Conservation (phyloP, 2,888 invertebrate genomes). For the Papilio elwesi region DNA sequence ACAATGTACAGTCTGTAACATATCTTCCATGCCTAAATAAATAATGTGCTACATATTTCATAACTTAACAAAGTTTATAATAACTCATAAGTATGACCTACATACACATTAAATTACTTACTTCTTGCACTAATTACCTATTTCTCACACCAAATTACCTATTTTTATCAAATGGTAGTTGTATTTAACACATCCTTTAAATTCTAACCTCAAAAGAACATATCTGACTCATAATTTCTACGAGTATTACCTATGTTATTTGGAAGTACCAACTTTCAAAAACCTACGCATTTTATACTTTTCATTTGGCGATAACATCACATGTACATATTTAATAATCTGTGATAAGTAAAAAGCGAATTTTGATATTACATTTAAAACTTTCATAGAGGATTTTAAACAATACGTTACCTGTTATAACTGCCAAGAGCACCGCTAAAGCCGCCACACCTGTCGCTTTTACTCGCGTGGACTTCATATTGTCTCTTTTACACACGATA, state of each 20-base stretch:
- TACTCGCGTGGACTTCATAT: constrained; percentile 71
- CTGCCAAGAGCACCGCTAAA: constrained; percentile 73
- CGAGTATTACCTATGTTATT: constrained; percentile 42
- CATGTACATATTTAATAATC: too few relatives aligned
- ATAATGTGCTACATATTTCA: too few relatives aligned
- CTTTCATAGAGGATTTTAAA: constrained; percentile 43
- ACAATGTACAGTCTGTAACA: too few relatives aligned
- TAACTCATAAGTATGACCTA: too few relatives aligned
- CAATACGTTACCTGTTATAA: constrained; percentile 75
- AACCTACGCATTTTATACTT: constrained; percentile 19
- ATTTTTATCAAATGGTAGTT: not conserved
- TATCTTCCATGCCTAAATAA: too few relatives aligned
- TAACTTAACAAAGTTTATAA: too few relatives aligned
- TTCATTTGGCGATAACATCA: not conserved
- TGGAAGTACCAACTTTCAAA: constrained; percentile 54
- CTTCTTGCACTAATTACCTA: too few relatives aligned
- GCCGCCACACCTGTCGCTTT: constrained; percentile 81
- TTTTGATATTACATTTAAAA: not conserved
- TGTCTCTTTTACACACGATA: constrained; percentile 78
- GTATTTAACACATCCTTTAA: not conserved
- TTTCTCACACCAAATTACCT: not conserved
- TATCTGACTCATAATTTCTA: constrained; percentile 54
- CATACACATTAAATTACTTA: too few relatives aligned
- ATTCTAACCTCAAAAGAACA: constrained; percentile 48
- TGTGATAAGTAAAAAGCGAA: not conserved